Base-by-base conservation (phyloP, 53 echinoderm and acorn worm genomes). In the Stichopus horrens region DNA sequence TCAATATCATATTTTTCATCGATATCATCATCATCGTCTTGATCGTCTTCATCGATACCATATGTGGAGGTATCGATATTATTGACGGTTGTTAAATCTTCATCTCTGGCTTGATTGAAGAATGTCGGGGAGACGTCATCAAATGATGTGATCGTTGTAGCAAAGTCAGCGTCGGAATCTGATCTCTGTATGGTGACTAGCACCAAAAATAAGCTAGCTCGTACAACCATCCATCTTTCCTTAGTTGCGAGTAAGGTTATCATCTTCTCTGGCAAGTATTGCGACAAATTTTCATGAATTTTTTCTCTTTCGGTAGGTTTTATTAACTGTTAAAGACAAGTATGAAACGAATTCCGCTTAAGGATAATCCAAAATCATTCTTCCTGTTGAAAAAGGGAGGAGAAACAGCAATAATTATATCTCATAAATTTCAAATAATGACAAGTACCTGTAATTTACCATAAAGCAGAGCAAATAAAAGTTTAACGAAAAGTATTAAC, bases 41-140 rank as follows among this genome's bases (percentile, higher is more conserved):
- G n/a, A 7, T 13, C 14, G 5, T 71, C 71, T n/a, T 71, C 71
- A 7, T 71, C n/a, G n/a, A 18, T 18, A 16, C 19, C 71, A 18
- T 16, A 18, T 4, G 71, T 71, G 18, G 19, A 71, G 7, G 71
- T 71, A 71, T 71, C 71, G 19, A 71, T 18, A 71, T 71, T 37
- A 37, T 37, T 18, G n/a, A 20, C n/a, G 7, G 71, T 71, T 71
- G 71, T 71, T 6, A 71, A 71, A 71, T 71, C 71, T 16, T 71
- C 71, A 18, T 71, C n/a, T n/a, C 71, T 20, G 71, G 19, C 6
- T 71, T 16, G 71, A 71, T 71, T 71, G 14, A 68, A 8, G 11
- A 85, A 59, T 63, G 85, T 85, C 68, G 67, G 63, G 23, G 66
- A 52, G 52, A 67, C 10, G n/a, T 85, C 85, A 8, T 85, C 65